phyloP scores from a whole-genome alignment of 2,113 vertebrate genomes.

The Poecilia latipinna region DNA sequence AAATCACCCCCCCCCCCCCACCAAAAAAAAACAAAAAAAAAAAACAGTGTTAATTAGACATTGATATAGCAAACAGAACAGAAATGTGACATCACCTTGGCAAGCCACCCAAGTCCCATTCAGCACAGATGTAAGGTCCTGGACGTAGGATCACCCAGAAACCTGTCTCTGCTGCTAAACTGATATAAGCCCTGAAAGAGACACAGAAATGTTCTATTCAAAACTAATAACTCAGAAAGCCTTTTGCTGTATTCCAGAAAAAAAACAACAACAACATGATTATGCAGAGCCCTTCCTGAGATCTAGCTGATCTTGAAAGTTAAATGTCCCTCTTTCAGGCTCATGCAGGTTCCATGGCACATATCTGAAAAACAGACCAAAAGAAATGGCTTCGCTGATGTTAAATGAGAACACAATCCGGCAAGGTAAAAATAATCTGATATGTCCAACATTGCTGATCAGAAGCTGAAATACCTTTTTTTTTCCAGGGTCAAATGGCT shows the following conservation, averaged over 20 bases:
- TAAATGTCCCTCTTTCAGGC: conserved; percentile 83
- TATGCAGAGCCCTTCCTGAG: conserved; percentile 76
- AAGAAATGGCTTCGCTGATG: neutral
- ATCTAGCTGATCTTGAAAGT: conserved; percentile 88
- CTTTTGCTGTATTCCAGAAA: neutral
- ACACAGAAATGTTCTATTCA: neutral
- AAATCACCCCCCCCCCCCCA: neutral
- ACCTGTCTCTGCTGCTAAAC: conserved; percentile 83
- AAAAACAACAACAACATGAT: neutral
- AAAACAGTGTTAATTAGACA: neutral
- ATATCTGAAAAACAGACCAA: conserved; percentile 77
- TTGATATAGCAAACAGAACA: neutral
- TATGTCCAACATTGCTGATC: neutral
- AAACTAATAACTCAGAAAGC: neutral
- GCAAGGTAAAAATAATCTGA: neutral
- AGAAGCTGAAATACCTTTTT: neutral
- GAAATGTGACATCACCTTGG: conserved; percentile 82
- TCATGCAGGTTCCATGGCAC: conserved; percentile 95
- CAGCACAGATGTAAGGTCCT: conserved; percentile 92
- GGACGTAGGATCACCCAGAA: conserved; percentile 93
- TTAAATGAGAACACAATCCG: neutral
- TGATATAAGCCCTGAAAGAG: conserved; percentile 83
- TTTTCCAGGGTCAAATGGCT: neutral
- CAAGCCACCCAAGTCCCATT: conserved; percentile 90
- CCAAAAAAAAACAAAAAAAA: neutral